Percentiles rank a stretch among this genome's conserved stretches.
These are phyloP conservation scores for Polydesmus complanatus DNA, from an alignment of 2,888 invertebrate species.

Conservation along the genomic window DNA sequence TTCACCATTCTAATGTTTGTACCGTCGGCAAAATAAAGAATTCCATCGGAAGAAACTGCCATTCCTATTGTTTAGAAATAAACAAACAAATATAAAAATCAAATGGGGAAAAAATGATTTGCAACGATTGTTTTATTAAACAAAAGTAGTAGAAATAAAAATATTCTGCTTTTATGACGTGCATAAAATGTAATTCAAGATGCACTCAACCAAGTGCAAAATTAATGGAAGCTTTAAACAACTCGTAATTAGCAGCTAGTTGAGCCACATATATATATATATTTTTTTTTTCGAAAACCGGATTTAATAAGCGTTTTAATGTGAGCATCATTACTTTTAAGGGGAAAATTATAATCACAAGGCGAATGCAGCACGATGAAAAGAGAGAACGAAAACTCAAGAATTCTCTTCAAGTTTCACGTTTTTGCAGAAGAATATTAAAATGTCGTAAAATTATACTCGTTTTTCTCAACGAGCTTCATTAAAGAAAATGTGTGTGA, in stretches of 20 bases:
- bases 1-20: constrained; percentile 88
- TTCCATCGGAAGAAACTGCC: constrained; percentile 80
- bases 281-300: no score
- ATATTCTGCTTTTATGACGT: no score
- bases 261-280: no score
- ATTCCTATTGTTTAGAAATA: constrained; percentile 41
- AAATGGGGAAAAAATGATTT: no score
- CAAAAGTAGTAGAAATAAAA: no score
- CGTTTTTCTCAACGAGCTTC: background rate
- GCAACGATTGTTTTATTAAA: no score
- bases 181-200: no score
- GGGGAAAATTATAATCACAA: background rate
- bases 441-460: background rate
- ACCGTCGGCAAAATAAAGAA: constrained; percentile 88
- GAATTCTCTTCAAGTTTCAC: background rate
- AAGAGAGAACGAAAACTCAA: background rate
- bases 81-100: background rate
- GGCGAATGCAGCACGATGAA: background rate
- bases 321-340: background rate
- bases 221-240: no score
- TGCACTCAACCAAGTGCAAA: no score
- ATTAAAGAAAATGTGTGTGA: no score
- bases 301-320: background rate
- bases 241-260: no score
- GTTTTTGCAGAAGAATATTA: background rate